Percentiles rank a stretch among this genome's conserved stretches.
These are phyloP conservation scores for Semotilus atromaculatus DNA, from an alignment of 2,797 vertebrate genomes.

Conservation along the genomic window DNA sequence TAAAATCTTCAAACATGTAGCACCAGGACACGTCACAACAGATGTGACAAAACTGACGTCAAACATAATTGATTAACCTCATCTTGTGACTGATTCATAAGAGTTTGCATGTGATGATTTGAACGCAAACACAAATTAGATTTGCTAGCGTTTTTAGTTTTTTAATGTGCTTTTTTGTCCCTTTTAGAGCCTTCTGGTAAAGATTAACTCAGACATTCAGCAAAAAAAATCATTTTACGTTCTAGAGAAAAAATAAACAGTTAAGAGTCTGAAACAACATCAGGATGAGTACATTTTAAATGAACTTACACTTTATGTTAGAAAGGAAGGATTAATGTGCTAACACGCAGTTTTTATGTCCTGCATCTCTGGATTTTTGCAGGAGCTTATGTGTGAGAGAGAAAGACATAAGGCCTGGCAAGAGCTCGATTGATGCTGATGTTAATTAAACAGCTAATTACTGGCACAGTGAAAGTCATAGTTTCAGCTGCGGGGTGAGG, in stretches of 20 bases:
- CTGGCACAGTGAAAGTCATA: constrained; percentile 79
- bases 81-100: not conserved
- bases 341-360: constrained; percentile 63
- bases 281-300: not conserved
- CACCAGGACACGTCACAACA: too few species aligned
- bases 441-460: constrained; percentile 87
- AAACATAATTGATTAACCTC: not conserved
- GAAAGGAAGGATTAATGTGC: constrained; percentile 57
- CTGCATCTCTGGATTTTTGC: constrained; percentile 48
- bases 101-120: not conserved
- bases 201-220: not conserved
- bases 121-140: not conserved
- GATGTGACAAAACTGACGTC: not conserved
- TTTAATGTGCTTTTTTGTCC: too few species aligned
- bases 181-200: not conserved
- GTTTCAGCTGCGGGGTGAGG: constrained; percentile 62
- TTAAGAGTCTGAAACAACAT: not conserved
- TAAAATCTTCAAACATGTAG: too few species aligned
- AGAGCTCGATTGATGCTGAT: constrained; percentile 75
- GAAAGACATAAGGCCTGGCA: constrained; percentile 61
- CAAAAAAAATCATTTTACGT: not conserved
- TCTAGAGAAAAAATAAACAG: not conserved
- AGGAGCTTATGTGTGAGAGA: constrained; percentile 68
- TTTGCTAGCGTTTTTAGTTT: not conserved
- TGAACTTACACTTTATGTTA: not conserved